phyloP scores from a whole-genome alignment of 2,888 invertebrate species.

The Epistrophe grossulariae region DNA sequence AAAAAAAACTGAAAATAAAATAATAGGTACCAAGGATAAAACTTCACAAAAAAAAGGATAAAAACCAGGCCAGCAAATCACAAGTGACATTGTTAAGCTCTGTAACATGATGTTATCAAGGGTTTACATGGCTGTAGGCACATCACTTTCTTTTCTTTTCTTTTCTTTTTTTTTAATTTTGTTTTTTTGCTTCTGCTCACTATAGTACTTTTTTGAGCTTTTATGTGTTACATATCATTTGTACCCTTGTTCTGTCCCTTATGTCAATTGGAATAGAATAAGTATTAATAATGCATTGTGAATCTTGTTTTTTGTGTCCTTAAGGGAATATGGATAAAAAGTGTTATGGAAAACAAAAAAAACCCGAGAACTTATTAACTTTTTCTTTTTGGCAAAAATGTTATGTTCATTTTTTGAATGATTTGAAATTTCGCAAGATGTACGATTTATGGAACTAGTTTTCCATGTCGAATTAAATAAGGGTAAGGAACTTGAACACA shows the following conservation, averaged over 20 bases:
- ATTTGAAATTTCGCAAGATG: neutral
- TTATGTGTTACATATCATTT: neutral
- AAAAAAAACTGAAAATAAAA: neutral
- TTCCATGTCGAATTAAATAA: neutral
- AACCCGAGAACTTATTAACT: constrained; percentile 33
- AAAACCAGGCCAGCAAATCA: constrained; percentile 74
- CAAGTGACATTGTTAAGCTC: constrained; percentile 75
- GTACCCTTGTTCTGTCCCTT: constrained; percentile 31
- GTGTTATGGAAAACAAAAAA: constrained; percentile 10
- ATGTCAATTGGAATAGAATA: constrained; percentile 51
- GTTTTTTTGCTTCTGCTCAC: constrained; percentile 10
- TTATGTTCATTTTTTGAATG: neutral
- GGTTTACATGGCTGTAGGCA: constrained; percentile 71
- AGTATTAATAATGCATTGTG: constrained; percentile 70
- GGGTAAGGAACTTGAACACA: neutral
- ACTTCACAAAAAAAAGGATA: constrained; percentile 46
- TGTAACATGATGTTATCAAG: constrained; percentile 75
- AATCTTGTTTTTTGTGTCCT: constrained; percentile 37
- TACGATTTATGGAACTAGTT: constrained; percentile 7
- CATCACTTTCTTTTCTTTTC: constrained; percentile 37
- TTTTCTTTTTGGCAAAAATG: constrained; percentile 37
- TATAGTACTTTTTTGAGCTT: neutral
- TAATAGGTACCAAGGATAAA: constrained; percentile 26
- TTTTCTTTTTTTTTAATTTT: constrained; percentile 23
- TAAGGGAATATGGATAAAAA: constrained; percentile 3